Percentiles rank a stretch among this genome's conserved stretches.
phyloP scores from a whole-genome alignment of 1,140 invertebrate species.

The Mylabris phalerata region DNA sequence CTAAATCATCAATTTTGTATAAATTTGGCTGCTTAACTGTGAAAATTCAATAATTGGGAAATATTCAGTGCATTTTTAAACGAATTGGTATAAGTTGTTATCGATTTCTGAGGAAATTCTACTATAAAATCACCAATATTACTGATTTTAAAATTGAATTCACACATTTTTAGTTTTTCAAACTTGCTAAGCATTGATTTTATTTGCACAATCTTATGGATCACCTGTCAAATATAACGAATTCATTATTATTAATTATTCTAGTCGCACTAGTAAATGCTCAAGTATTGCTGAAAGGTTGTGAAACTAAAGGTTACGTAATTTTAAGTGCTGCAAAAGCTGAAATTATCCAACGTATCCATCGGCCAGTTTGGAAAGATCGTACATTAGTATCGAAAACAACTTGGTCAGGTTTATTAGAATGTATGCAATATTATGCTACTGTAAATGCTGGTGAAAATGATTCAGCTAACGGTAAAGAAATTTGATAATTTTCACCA shows the following conservation, averaged over 20 bases:
- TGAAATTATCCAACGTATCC: constrained; percentile 83
- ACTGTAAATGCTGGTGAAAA: constrained; percentile 82
- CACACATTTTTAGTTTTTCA: too few species aligned
- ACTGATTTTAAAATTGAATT: too few species aligned
- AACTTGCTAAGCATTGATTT: too few species aligned
- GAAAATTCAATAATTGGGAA: too few species aligned
- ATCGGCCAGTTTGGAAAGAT: constrained; percentile 88
- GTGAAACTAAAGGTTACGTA: constrained; percentile 94
- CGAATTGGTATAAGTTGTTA: too few species aligned
- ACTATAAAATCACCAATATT: too few species aligned
- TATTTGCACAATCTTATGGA: too few species aligned
- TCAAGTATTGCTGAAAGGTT: constrained; percentile 91
- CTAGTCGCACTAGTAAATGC: constrained; percentile 91
- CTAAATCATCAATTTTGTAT: too few species aligned
- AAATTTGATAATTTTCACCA: not conserved
- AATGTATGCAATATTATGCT: constrained; percentile 99
- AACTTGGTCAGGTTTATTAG: constrained; percentile 89
- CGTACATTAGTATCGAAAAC: constrained; percentile 85
- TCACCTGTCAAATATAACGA: too few species aligned
- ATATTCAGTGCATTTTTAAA: too few species aligned
- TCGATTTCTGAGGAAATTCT: too few species aligned
- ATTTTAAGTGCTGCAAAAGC: constrained; percentile 94
- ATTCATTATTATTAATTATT: constrained; percentile 24
- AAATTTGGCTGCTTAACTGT: too few species aligned
- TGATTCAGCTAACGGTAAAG: constrained; percentile 42